Evolutionary conservation across 2,113 vertebrate genomes (phyloP), one percentile per base, ranked within the genome.

Genomic region (Istiophorus platypterus): DNA sequence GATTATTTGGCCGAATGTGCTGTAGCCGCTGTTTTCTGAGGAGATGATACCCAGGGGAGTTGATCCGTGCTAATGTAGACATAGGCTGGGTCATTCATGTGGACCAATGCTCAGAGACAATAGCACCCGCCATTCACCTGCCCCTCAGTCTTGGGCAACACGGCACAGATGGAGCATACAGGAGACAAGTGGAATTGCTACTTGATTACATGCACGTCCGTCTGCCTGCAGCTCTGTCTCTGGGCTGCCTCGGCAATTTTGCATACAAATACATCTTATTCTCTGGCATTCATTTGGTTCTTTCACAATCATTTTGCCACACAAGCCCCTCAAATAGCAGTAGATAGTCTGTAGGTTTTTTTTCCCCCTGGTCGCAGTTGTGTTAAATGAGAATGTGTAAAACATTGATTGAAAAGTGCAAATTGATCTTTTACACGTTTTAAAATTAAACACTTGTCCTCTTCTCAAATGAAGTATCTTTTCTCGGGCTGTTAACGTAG

Each of bases 11-110:
- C 27, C 22, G 15, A 80, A 69, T 81, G 74, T 81, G 81, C 73
- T 76, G 80, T 20, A 65, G 82, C 78, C 51, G 79, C 85, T 76
- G 82, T 84, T 89, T 85, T 85, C 66, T 52, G 63, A 54, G 66
- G 42, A 86, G 86, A 85, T 67, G 76, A 88, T 74, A 57, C 88
- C 76, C 80, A 27, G 31, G 72, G 83, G 92, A 89, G 87, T 72
- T 91, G 90, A 92, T 89, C 89, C 82, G 80, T 85, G 88, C 81
- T 92, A 90, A 94, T 88, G 87, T 80, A 82, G 89, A 91, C 89
- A 85, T 74, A 62, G 80, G 63, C 83, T 37, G 72, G 90, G 86
- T 92, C 85, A 90, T 86, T 89, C 82, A 82, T 92, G 91, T 92
- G 93, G 89, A 94, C 91, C 81, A 51, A 5, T 77, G 89, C 89